These are phyloP conservation scores for Desoria tigrina DNA, from an alignment of 2,888 invertebrate genomes.

Conservation along the genomic window DNA sequence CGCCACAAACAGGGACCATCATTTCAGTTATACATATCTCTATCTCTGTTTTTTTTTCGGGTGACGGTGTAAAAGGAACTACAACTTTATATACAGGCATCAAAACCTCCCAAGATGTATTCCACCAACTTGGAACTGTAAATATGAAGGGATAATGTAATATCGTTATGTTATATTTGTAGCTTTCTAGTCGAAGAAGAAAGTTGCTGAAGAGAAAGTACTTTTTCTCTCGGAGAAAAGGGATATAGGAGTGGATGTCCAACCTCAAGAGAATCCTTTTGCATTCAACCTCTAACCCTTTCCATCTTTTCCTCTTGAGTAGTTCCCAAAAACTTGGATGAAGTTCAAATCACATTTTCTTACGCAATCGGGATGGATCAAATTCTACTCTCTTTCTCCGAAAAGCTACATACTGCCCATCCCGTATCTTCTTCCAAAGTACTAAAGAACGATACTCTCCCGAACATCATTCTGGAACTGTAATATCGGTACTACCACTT, in stretches of 20 bases:
- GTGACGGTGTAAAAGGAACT: neutral
- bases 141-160: no score
- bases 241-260: neutral
- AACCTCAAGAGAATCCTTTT: conserved; percentile 15
- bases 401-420: no score
- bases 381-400: conserved; percentile 2
- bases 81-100: no score
- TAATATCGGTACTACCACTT: no score
- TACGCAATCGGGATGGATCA: conserved; percentile 23
- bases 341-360: conserved; percentile 34
- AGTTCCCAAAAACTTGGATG: conserved; percentile 27
- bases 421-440: no score
- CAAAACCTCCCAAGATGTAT: no score
- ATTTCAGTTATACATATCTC: neutral
- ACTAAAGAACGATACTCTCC: no score
- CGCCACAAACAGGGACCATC: neutral
- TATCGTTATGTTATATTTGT: no score
- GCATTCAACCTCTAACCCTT: conserved; percentile 23
- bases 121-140: no score
- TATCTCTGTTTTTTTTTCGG: neutral
- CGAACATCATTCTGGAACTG: no score
- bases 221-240: neutral
- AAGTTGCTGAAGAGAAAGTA: neutral
- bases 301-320: conserved; percentile 23
- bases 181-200: no score